A percentile compares a stretch with the other conserved stretches of the same genome.
These are phyloP conservation scores for Caenorhabditis wallacei DNA, from an alignment of 2,888 invertebrate species.

Conservation along the genomic window DNA sequence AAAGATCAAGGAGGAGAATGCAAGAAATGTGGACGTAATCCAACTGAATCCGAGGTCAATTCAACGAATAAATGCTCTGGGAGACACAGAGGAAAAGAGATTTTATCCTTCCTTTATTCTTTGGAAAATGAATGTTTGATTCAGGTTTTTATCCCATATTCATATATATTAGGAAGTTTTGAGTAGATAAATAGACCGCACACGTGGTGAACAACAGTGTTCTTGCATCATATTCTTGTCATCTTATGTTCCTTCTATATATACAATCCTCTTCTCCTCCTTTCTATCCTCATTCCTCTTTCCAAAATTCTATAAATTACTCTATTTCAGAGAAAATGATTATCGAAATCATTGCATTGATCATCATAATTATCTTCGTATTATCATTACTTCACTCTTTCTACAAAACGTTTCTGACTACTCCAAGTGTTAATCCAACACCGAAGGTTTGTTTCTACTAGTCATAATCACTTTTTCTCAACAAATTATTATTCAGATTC, in stretches of 20 bases:
- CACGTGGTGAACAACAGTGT: background rate
- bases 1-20: conserved; percentile 15
- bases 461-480: background rate
- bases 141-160: too few relatives aligned
- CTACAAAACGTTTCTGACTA: conserved; percentile 44
- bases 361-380: conserved; percentile 29
- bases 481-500: conserved; percentile 29
- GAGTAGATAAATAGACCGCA: background rate
- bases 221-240: conserved; percentile 22
- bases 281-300: background rate
- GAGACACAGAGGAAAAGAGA: background rate
- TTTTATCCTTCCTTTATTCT: background rate
- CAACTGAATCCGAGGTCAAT: conserved; percentile 27
- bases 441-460: conserved; percentile 33
- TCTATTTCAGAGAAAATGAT: background rate
- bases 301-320: background rate
- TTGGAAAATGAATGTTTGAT: too few relatives aligned
- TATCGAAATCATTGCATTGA: conserved; percentile 23
- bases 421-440: conserved; percentile 25
- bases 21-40: conserved; percentile 3
- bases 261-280: background rate
- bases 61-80: background rate
- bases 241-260: conserved; percentile 14
- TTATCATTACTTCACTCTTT: conserved; percentile 6
- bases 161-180: too few relatives aligned